Evolutionary conservation across 2,113 vertebrate species (phyloP), one percentile per base, ranked within the genome.

Genomic region (Oncorhynchus nerka): DNA sequence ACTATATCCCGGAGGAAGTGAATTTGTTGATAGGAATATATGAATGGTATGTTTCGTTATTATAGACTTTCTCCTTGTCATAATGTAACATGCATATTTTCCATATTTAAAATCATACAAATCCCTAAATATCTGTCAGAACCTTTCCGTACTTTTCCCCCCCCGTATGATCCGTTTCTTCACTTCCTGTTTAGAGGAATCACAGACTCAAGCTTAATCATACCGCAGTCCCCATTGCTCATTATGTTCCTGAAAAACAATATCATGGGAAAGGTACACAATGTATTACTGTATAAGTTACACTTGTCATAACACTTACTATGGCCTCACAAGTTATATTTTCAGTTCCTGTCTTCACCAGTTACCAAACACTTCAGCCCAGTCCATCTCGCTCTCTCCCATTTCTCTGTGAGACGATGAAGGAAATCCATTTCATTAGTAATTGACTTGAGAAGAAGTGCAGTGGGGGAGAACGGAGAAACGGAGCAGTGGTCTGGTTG

Each of bases 401-500:
- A 64, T 64, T 26, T n/a, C 20, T n/a, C 16, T 9, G 16, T 12
- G 32, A 34, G 68, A 45, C 68, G 6, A 45, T 34, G 68, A 69
- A n/a, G 30, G 68, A 13, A 39, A 45, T 69, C 68, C 8, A n/a
- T 45, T 69, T 34, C 3, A 69, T 69, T 69, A 34, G 34, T 9
- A n/a, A 69, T 34, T 39, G 32, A 19, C 16, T 20, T 28, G 22
- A 13, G 67, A 28, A 34, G 28, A 34, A 30, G 32, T 45, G 39
- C 39, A 45, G 66, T 15, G 5, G 8, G 30, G 20, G 8, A 19
- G 20, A 19, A n/a, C 32, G 4, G 11, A 19, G 20, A 69, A 69
- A n/a, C 68, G n/a, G 68, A 19, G 19, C 26, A 16, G 66, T 12
- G 26, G 16, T 74, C 80, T 68, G 39, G 9, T 72, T 78, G 68